Evolutionary conservation across 2,797 vertebrate genomes (phyloP), one percentile per base, ranked within the genome.

Genomic region (Anabacerthia variegaticeps): DNA sequence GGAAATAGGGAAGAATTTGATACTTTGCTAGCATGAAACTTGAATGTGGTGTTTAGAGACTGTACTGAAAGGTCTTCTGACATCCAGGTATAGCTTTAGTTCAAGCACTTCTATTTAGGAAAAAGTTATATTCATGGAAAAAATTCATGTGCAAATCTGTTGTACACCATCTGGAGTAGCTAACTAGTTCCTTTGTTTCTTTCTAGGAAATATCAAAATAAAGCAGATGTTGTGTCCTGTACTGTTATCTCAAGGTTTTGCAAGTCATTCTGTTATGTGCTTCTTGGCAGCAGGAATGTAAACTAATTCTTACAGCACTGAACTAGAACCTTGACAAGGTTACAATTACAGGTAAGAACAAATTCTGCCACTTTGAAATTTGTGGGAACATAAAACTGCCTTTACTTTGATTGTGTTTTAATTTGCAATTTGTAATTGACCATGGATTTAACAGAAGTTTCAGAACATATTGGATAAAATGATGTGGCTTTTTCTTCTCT

Each of bases 221-320:
- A 95, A 88, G 48, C 95, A 97, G 93, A 97, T 97, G 96, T 93
- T 97, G 83, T 92, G 92, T 96, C 91, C 95, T 95, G 65, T 78
- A 75, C 80, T 89, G 76, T 92, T 97, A 93, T 94, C 94, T 96
- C 92, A 96, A 94, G 95, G 72, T 94, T 95, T 94, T 96, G 79
- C 95, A 92, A 90, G 91, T 94, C 86, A 93, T 96, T 95, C 93
- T 93, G 49, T 90, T 95, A 49, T 4, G 1, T 95, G 92, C 85
- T 83, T 95, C 74, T 96, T 96, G 93, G 94, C 90, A 92, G 93
- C 92, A 96, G 96, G 96, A 96, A 96, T 97, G 96, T 97, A 97
- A 97, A 96, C 90, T 58, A 94, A 96, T 89, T 86, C 66, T 94
- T 94, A 79, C 90, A 93, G 73, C 92, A 85, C 83, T 88, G 93